phyloP scores from a whole-genome alignment of 2,113 vertebrate genomes.

The Takifugu bimaculatus region DNA sequence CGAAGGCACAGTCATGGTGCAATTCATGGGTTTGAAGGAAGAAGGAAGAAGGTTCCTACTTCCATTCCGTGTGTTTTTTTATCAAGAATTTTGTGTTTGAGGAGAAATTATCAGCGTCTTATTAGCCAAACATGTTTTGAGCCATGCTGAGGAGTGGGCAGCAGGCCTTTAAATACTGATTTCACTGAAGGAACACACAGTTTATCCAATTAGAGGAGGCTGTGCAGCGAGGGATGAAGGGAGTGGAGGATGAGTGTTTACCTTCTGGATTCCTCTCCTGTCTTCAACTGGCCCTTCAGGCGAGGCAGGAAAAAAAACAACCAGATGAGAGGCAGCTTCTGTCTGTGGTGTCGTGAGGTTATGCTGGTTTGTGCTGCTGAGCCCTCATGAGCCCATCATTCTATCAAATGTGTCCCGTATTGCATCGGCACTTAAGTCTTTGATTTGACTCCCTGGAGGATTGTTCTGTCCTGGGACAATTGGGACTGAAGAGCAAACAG shows the following conservation, averaged over 20 bases:
- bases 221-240: conserved; percentile 14
- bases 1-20: too few species aligned
- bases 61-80: too few species aligned
- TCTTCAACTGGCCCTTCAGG: conserved; percentile 14
- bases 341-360: background rate
- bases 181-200: conserved; percentile 29
- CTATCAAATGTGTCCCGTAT: too few species aligned
- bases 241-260: conserved; percentile 49
- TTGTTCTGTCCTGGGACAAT: background rate
- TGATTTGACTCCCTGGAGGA: background rate
- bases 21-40: too few species aligned
- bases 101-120: too few species aligned
- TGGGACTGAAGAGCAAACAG: background rate
- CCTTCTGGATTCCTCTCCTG: conserved; percentile 28
- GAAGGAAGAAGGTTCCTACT: too few species aligned
- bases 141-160: too few species aligned
- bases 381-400: background rate
- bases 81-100: too few species aligned
- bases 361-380: background rate
- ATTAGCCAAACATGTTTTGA: too few species aligned
- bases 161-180: conserved; percentile 15
- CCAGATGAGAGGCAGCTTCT: background rate
- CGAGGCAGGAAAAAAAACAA: background rate
- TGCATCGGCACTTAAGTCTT: background rate
- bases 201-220: conserved; percentile 46